Conservation (phyloP, 2,113 vertebrate species). For the Synodontis membranacea region DNA sequence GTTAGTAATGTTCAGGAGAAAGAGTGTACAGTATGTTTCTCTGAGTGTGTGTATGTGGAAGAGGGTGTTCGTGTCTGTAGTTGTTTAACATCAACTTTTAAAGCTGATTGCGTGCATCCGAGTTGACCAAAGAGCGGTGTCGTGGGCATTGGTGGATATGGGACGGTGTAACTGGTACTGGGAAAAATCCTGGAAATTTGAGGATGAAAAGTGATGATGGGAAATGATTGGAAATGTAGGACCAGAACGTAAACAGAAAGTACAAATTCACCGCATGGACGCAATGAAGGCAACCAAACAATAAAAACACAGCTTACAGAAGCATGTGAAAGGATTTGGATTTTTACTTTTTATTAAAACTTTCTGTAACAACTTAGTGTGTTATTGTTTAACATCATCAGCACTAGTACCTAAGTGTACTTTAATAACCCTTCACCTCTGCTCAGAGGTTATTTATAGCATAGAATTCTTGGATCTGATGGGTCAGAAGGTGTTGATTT, state of each 20-base stretch:
- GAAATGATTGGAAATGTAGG: background rate
- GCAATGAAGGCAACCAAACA: background rate
- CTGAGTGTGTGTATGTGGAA: background rate
- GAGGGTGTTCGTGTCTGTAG: background rate
- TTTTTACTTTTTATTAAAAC: too few relatives aligned
- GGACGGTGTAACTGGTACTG: background rate
- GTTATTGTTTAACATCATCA: background rate
- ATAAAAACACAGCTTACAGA: background rate
- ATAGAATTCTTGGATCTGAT: background rate
- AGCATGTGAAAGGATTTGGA: background rate
- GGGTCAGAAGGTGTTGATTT: background rate
- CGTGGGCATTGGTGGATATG: background rate
- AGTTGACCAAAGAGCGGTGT: background rate
- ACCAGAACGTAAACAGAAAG: background rate
- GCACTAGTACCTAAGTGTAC: background rate
- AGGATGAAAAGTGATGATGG: background rate
- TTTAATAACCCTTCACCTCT: background rate
- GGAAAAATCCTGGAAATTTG: background rate
- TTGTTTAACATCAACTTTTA: background rate
- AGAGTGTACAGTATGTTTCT: background rate
- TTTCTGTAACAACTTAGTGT: background rate
- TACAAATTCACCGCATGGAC: background rate
- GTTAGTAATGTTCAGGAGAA: constrained; percentile 10
- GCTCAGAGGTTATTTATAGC: background rate
- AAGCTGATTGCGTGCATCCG: background rate